Percentiles rank a stretch among this genome's conserved stretches.
These are phyloP conservation scores for Hyaena hyaena DNA, from an alignment of 2,113 vertebrate species.

Conservation along the genomic window DNA sequence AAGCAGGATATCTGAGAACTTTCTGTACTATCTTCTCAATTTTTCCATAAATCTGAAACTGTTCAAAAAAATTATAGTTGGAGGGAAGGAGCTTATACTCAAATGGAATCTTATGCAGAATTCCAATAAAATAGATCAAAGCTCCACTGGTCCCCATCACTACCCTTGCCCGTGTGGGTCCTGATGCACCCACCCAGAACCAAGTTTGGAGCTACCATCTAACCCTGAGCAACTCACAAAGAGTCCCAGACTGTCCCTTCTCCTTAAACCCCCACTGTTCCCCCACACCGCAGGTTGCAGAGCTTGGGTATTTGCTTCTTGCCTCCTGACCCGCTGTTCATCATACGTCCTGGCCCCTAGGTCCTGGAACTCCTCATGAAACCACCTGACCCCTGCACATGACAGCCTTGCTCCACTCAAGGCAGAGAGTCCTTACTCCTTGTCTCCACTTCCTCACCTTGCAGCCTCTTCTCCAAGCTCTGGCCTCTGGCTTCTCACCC, in stretches of 20 bases:
- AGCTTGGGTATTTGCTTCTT: not conserved
- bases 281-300: not conserved
- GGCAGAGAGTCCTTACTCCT: not conserved
- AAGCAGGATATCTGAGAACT: not conserved
- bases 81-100: not conserved
- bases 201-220: not conserved
- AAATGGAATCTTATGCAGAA: not conserved
- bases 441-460: not conserved
- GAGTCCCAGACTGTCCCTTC: not conserved
- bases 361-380: too few relatives aligned
- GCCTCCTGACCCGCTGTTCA: not conserved
- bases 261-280: not conserved
- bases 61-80: not conserved
- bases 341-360: not conserved
- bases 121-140: not conserved
- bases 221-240: not conserved
- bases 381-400: not conserved
- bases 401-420: not conserved
- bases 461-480: not conserved
- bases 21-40: not conserved
- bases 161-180: not conserved
- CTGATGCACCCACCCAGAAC: too few relatives aligned
- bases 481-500: not conserved
- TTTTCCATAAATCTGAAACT: constrained; percentile 5
- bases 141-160: too few relatives aligned